These are phyloP conservation scores for Lacerta bilineata DNA, from an alignment of 2,797 vertebrate genomes.

Conservation along the genomic window DNA sequence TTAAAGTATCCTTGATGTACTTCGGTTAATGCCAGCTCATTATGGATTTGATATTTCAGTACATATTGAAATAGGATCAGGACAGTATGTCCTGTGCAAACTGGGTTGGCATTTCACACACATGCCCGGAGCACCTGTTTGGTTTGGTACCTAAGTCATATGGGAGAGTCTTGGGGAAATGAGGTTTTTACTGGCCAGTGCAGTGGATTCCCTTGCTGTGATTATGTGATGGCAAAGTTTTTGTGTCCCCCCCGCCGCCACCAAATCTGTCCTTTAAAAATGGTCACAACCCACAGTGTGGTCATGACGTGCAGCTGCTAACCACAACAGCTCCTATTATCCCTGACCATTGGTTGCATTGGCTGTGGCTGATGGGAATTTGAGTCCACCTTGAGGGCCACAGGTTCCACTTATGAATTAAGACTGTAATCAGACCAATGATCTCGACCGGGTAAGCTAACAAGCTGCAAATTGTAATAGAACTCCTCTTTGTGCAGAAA, in stretches of 20 bases:
- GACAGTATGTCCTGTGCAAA: neutral
- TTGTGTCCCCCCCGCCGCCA: too few species aligned
- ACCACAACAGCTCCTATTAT: too few species aligned
- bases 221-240: too few species aligned
- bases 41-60: neutral
- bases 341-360: too few species aligned
- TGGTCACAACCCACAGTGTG: too few species aligned
- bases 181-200: too few species aligned
- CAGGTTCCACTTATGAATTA: neutral
- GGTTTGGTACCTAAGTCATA: neutral
- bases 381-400: too few species aligned
- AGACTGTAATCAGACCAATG: neutral
- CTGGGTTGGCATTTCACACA: neutral
- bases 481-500: neutral
- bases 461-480: neutral
- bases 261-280: too few species aligned
- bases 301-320: too few species aligned
- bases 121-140: neutral
- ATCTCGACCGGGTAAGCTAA: neutral
- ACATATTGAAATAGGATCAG: neutral
- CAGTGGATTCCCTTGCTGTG: too few species aligned
- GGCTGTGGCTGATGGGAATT: too few species aligned
- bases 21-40: neutral
- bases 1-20: slow-evolving; percentile 21
- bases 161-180: neutral